A percentile compares a stretch with the other conserved stretches of the same genome.
phyloP scores from a whole-genome alignment of 1,140 invertebrate genomes.

The Uloborus diversus region DNA sequence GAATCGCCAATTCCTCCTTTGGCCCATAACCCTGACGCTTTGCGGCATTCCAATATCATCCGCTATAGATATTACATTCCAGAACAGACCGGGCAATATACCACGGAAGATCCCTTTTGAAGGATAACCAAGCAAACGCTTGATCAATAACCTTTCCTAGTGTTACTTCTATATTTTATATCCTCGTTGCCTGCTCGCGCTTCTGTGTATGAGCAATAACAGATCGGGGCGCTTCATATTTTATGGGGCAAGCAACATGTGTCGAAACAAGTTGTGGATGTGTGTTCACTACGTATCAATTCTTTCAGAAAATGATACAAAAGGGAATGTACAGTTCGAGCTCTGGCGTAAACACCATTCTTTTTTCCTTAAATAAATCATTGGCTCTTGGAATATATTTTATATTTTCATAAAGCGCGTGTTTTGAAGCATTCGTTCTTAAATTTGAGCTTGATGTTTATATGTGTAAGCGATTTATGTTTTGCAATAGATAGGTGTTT shows the following conservation, averaged over 20 bases:
- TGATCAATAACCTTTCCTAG: constrained; percentile 49
- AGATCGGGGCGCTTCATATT: constrained; percentile 46
- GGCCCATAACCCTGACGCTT: background rate
- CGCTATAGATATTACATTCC: constrained; percentile 37
- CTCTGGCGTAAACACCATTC: constrained; percentile 32
- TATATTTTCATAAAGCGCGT: background rate
- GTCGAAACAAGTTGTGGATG: constrained; percentile 8
- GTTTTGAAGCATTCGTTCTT: too few relatives aligned
- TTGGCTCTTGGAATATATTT: background rate
- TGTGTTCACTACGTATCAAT: constrained; percentile 35
- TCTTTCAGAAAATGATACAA: constrained; percentile 35
- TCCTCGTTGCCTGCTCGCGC: constrained; percentile 21
- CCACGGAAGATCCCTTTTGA: constrained; percentile 14
- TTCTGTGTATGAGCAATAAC: constrained; percentile 39
- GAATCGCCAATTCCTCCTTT: background rate
- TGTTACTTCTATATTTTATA: constrained; percentile 51
- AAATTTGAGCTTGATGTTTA: too few relatives aligned
- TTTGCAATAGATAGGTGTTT: too few relatives aligned
- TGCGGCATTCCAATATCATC: constrained; percentile 21
- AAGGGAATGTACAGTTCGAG: constrained; percentile 13
- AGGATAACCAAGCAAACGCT: constrained; percentile 35
- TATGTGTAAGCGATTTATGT: too few relatives aligned
- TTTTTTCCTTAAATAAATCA: constrained; percentile 38
- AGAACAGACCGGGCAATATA: background rate
- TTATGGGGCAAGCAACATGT: constrained; percentile 48